These are phyloP conservation scores for Sigmodon hispidus DNA, from an alignment of 2,113 vertebrate species.

Conservation along the genomic window DNA sequence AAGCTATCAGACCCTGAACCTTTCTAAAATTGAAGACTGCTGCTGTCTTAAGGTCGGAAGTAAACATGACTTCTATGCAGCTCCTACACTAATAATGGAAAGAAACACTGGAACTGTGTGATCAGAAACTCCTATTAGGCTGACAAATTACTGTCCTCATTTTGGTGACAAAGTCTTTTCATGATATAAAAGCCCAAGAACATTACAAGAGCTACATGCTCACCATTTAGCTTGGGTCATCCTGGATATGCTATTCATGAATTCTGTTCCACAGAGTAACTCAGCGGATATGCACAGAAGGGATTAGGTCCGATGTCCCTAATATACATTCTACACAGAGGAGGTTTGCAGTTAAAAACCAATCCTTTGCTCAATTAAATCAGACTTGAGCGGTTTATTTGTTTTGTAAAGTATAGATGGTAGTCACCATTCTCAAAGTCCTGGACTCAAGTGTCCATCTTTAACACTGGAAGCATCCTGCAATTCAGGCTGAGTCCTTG, in stretches of 20 bases:
- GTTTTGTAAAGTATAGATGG: background rate
- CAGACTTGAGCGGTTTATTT: background rate
- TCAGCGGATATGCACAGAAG: background rate
- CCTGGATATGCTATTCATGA: background rate
- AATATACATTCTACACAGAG: background rate
- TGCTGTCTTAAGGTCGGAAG: background rate
- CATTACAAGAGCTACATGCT: background rate
- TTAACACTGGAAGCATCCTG: background rate
- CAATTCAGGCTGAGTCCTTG: constrained; percentile 57
- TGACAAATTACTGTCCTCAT: background rate
- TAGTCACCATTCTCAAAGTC: background rate
- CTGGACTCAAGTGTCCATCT: background rate
- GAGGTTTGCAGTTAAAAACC: constrained; percentile 15
- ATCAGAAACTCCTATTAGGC: background rate
- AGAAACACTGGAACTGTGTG: background rate
- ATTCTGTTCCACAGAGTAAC: background rate
- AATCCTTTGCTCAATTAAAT: background rate
- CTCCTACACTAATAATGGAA: background rate
- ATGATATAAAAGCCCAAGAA: background rate
- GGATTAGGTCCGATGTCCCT: background rate
- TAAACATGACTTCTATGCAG: background rate
- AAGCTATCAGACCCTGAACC: background rate
- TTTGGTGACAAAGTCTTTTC: background rate
- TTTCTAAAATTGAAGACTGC: background rate
- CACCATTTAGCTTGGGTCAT: background rate